These are phyloP conservation scores for Holcopasites calliopsidis DNA, from an alignment of 1,140 invertebrate genomes.

Conservation along the genomic window DNA sequence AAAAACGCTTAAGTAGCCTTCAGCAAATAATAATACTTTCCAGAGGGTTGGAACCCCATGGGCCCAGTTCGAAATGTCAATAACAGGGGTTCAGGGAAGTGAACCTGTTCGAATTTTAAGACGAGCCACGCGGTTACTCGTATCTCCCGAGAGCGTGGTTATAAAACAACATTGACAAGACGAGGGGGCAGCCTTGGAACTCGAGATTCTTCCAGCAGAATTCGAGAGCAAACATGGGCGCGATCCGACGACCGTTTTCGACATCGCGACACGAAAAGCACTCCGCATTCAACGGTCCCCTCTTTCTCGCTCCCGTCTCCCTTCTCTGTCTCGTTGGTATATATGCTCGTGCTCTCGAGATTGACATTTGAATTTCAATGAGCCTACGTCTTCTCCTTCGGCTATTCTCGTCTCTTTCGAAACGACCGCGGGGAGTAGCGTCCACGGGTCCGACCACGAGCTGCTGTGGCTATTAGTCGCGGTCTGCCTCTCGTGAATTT, in stretches of 20 bases:
- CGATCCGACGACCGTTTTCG: constrained; percentile 63
- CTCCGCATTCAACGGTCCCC: constrained; percentile 55
- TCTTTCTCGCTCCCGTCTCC: neutral
- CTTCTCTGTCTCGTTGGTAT: constrained; percentile 39
- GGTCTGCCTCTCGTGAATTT: constrained; percentile 45
- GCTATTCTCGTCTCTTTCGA: constrained; percentile 43
- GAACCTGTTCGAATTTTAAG: constrained; percentile 17
- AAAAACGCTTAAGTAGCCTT: neutral
- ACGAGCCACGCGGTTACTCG: neutral
- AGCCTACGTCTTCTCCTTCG: constrained; percentile 25
- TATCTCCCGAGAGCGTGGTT: constrained; percentile 26
- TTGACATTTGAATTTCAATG: constrained; percentile 68
- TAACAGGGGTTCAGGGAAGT: neutral
- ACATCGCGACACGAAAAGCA: constrained; percentile 63
- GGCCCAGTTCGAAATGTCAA: neutral
- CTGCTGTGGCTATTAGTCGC: constrained; percentile 34
- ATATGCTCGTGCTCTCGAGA: constrained; percentile 53
- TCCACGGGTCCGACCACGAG: neutral
- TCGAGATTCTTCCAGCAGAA: constrained; percentile 54
- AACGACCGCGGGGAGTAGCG: constrained; percentile 30
- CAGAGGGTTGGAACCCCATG: neutral
- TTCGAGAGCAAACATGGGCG: constrained; percentile 68
- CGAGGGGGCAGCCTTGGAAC: constrained; percentile 44
- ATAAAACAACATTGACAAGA: constrained; percentile 59
- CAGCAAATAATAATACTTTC: neutral